Percentiles rank a stretch among this genome's conserved stretches.
phyloP scores from a whole-genome alignment of 2,888 invertebrate species.

The Eretmocerus hayati region DNA sequence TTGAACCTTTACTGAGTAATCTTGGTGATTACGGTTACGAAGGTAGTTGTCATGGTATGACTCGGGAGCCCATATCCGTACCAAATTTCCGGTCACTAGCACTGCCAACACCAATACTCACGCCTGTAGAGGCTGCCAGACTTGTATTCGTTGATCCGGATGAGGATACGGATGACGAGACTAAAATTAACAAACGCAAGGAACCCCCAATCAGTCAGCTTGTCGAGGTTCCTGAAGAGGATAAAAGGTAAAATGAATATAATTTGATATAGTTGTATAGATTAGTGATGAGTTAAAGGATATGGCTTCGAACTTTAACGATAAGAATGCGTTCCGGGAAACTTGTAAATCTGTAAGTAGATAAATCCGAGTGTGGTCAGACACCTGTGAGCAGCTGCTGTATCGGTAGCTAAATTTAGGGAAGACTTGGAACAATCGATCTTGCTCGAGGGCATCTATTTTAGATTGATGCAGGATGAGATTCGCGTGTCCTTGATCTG shows the following conservation, averaged over 20 bases:
- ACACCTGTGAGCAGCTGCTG: no score
- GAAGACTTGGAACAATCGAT: no score
- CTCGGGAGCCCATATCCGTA: conserved; percentile 66
- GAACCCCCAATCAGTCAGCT: conserved; percentile 40
- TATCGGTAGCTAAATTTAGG: no score
- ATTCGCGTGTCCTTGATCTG: no score
- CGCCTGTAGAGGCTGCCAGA: conserved; percentile 61
- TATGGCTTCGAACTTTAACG: no score
- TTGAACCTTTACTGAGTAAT: conserved; percentile 38
- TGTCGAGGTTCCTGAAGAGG: conserved; percentile 42
- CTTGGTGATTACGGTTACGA: conserved; percentile 21
- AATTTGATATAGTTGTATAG: no score
- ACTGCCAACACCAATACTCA: conserved; percentile 58
- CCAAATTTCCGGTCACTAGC: conserved; percentile 65
- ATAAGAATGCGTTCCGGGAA: no score
- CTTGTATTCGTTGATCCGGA: conserved; percentile 66
- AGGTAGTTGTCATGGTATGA: conserved; percentile 48
- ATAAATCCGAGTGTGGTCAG: no score
- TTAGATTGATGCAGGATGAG: no score
- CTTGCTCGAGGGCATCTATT: no score
- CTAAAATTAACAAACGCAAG: conserved; percentile 37
- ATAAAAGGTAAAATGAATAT: conserved; percentile 30
- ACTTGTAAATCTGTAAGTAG: no score
- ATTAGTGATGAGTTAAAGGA: no score
- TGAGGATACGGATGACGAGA: conserved; percentile 51